A percentile compares a stretch with the other conserved stretches of the same genome.
Evolutionary conservation across 1,140 invertebrate genomes (phyloP).

Genomic region (Philopotamus ludificatus): DNA sequence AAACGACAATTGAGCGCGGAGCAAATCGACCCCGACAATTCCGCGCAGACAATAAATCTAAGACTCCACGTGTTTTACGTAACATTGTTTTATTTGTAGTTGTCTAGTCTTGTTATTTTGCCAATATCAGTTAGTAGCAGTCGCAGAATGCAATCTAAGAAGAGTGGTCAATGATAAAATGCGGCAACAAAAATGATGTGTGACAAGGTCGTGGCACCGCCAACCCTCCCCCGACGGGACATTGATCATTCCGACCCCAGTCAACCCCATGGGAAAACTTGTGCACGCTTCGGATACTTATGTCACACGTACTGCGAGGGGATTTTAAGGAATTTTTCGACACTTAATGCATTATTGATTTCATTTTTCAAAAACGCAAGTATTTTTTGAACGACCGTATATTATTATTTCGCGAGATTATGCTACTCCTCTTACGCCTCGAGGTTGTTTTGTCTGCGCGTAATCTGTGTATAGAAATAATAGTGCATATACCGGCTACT

Average conservation of each 20-base stretch:
- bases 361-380: background rate
- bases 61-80: too few relatives aligned
- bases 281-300: background rate
- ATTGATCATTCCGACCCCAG: conserved; percentile 24
- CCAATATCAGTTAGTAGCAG: too few relatives aligned
- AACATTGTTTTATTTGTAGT: too few relatives aligned
- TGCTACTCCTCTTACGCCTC: conserved; percentile 25
- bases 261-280: conserved; percentile 19
- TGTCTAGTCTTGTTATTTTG: too few relatives aligned
- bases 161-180: conserved; percentile 41
- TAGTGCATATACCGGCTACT: background rate
- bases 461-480: background rate
- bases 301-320: background rate
- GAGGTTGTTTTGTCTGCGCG: conserved; percentile 25
- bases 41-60: too few relatives aligned
- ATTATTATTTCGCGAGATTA: background rate
- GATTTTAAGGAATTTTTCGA: background rate
- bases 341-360: too few relatives aligned
- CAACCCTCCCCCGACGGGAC: background rate
- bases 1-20: too few relatives aligned
- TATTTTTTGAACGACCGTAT: background rate
- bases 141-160: conserved; percentile 36
- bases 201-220: conserved; percentile 34
- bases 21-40: too few relatives aligned
- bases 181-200: conserved; percentile 40